These are phyloP conservation scores for Ploceus nigricollis DNA, from an alignment of 2,113 vertebrate species.

Conservation along the genomic window DNA sequence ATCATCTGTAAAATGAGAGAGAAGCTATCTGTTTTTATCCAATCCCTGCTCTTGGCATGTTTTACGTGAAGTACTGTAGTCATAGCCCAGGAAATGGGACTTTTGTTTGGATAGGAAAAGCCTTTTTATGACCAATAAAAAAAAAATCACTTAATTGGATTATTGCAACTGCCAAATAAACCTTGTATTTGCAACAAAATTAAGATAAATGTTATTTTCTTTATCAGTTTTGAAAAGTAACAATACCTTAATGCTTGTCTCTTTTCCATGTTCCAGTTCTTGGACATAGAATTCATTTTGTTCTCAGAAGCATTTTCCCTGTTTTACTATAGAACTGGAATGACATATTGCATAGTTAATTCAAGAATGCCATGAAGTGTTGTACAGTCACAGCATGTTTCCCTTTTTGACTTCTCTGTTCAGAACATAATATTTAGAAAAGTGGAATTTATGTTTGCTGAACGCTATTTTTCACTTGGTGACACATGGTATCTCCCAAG, in stretches of 20 bases:
- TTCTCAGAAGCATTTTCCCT: not conserved
- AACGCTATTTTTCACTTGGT: not conserved
- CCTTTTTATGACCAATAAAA: not conserved
- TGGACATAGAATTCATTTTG: not conserved
- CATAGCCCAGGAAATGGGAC: not conserved
- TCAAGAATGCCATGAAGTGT: not conserved
- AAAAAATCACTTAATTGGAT: not conserved
- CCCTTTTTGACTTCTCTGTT: not conserved
- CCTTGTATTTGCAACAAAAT: not conserved
- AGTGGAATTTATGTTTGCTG: not conserved
- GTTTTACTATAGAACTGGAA: not conserved
- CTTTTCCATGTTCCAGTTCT: not conserved
- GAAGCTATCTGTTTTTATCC: not conserved
- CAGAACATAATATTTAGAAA: not conserved
- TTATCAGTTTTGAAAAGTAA: not conserved
- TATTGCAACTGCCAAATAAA: not conserved
- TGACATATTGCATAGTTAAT: not conserved
- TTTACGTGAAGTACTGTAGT: not conserved
- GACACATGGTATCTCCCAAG: not conserved
- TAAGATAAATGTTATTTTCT: not conserved
- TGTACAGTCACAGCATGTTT: not conserved
- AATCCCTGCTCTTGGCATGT: not conserved
- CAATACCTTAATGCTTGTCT: not conserved
- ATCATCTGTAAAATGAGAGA: not conserved
- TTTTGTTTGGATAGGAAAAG: not conserved